Conservation (phyloP, 2,113 vertebrate genomes). For the Pachycephala philippinensis region DNA sequence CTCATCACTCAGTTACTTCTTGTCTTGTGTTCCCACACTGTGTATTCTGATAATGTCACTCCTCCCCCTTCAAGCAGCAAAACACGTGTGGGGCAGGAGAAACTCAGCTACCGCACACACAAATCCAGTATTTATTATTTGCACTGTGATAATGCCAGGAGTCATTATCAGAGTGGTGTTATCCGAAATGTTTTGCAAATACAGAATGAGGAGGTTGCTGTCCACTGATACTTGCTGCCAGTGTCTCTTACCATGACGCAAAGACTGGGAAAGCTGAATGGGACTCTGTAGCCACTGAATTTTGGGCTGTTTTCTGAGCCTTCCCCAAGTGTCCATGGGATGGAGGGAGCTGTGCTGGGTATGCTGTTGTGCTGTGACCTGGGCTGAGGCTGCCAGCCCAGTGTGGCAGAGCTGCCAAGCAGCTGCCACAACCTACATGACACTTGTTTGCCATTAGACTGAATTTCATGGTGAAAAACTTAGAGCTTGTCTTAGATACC, state of each 20-base stretch:
- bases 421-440: background rate
- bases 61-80: background rate
- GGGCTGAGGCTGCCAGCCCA: background rate
- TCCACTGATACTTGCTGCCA: background rate
- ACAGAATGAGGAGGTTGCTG: background rate
- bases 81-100: background rate
- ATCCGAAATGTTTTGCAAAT: background rate
- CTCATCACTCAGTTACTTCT: background rate
- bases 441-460: background rate
- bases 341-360: background rate
- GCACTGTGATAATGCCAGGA: background rate
- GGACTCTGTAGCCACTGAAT: background rate
- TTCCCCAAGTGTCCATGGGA: rapidly evolving
- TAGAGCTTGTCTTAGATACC: background rate
- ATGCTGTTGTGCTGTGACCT: background rate
- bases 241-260: background rate
- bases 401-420: background rate
- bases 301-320: background rate
- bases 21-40: background rate
- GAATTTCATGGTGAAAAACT: background rate
- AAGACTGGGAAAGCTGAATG: background rate
- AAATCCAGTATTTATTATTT: background rate
- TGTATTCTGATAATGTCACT: background rate
- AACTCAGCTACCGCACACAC: background rate
- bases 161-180: background rate